Conservation (phyloP, 1,140 invertebrate species). For the Philotrypesis tridentata region DNA sequence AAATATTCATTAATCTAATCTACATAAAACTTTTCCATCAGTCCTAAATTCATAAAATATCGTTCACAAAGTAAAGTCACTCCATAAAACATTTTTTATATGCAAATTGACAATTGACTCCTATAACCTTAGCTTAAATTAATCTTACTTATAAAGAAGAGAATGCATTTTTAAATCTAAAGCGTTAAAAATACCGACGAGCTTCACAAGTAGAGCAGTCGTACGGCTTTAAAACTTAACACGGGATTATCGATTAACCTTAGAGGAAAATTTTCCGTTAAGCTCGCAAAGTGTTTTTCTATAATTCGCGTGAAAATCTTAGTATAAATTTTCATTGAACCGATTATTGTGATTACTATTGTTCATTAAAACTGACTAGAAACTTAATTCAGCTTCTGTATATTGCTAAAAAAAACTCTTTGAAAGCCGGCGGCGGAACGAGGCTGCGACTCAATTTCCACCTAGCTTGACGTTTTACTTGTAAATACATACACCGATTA, state of each 20-base stretch:
- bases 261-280: not conserved
- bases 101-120: not conserved
- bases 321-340: not conserved
- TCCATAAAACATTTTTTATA: not conserved
- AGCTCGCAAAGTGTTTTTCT: not conserved
- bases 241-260: not conserved
- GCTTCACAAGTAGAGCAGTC: not conserved
- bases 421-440: too few species aligned
- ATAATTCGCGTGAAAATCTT: not conserved
- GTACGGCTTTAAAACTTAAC: not conserved
- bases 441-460: not conserved
- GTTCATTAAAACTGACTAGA: slow-evolving; percentile 8
- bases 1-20: not conserved
- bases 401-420: not conserved
- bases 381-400: slow-evolving; percentile 4
- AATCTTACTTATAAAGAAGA: not conserved
- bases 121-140: not conserved
- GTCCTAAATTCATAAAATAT: not conserved
- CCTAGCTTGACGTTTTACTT: not conserved
- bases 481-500: too few species aligned
- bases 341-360: not conserved
- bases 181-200: not conserved
- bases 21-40: not conserved
- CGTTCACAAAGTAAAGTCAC: not conserved
- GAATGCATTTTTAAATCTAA: not conserved